Evolutionary conservation across 2,113 vertebrate species (phyloP).

Genomic region (Todiramphus saurophagus): DNA sequence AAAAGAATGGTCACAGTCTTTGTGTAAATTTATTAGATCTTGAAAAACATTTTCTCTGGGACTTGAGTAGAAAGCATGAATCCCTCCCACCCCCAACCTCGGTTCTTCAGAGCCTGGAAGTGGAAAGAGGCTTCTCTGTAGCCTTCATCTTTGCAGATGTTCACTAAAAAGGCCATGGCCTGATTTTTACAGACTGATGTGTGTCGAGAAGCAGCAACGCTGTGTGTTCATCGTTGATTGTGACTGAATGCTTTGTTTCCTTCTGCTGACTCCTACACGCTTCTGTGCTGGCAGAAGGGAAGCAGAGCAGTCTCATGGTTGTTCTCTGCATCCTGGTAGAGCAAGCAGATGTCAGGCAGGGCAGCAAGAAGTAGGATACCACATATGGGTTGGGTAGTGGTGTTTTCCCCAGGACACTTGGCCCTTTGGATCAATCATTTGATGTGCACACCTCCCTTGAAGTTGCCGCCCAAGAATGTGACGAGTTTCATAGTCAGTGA

Average conservation of each 20-base stretch:
- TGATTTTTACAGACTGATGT: background rate
- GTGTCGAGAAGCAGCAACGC: background rate
- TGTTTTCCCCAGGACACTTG: background rate
- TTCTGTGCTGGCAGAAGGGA: background rate
- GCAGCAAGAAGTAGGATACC: background rate
- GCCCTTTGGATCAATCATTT: rapidly evolving
- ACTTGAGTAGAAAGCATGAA: background rate
- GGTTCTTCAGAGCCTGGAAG: background rate
- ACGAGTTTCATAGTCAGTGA: background rate
- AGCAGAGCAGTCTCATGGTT: background rate
- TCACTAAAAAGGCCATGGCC: background rate
- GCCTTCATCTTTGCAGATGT: background rate
- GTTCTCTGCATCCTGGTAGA: background rate
- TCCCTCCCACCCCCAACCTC: background rate
- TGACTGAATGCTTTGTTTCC: background rate
- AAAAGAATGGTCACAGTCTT: background rate
- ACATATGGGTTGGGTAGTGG: background rate
- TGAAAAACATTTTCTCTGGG: background rate
- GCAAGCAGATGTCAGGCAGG: background rate
- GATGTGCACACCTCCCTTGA: background rate
- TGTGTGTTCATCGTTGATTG: background rate
- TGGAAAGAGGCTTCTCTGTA: background rate
- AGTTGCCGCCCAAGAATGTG: background rate
- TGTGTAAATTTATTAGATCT: background rate
- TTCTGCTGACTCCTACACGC: background rate